Percentiles rank a stretch among this genome's conserved stretches.
Evolutionary conservation across 2,888 invertebrate species (phyloP).

Genomic region (Phymatocera aterrima): DNA sequence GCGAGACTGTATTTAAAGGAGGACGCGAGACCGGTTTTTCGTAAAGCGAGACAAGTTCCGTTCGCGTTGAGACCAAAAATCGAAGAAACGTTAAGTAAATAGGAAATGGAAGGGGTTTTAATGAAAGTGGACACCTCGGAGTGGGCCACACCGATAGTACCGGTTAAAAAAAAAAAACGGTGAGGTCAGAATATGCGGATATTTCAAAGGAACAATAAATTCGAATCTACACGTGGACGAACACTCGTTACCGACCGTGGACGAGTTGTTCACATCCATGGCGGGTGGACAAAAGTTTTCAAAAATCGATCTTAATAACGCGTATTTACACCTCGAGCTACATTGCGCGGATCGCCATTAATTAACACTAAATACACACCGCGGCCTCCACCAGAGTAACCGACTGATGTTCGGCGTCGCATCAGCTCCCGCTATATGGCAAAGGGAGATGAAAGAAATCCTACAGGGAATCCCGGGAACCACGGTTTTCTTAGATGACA

Average conservation of each 20-base stretch:
- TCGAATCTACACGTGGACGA: not conserved
- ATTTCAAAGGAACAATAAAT: slow-evolving; percentile 55
- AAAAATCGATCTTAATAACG: slow-evolving; percentile 38
- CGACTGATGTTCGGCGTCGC: too few relatives aligned
- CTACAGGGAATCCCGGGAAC: too few relatives aligned
- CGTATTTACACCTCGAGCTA: slow-evolving; percentile 51
- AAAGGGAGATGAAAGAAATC: too few relatives aligned
- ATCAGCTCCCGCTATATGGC: too few relatives aligned
- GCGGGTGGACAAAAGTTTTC: slow-evolving; percentile 32
- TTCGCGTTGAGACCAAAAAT: slow-evolving; percentile 51
- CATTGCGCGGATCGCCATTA: not conserved
- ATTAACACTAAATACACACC: slow-evolving; percentile 50
- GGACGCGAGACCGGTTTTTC: slow-evolving; percentile 52
- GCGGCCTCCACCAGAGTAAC: not conserved
- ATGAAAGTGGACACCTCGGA: slow-evolving; percentile 56
- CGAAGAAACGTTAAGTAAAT: slow-evolving; percentile 49
- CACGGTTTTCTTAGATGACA: too few relatives aligned
- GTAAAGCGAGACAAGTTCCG: slow-evolving; percentile 56
- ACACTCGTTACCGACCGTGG: not conserved
- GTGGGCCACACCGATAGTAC: slow-evolving; percentile 67
- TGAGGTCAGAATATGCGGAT: slow-evolving; percentile 54
- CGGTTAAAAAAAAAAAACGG: slow-evolving; percentile 59
- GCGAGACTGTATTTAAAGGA: slow-evolving; percentile 49
- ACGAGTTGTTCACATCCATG: slow-evolving; percentile 3
- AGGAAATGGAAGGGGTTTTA: slow-evolving; percentile 53